Percentiles rank a stretch among this genome's conserved stretches.
These are phyloP conservation scores for Takifugu flavidus DNA, from an alignment of 2,113 vertebrate genomes.

Conservation along the genomic window DNA sequence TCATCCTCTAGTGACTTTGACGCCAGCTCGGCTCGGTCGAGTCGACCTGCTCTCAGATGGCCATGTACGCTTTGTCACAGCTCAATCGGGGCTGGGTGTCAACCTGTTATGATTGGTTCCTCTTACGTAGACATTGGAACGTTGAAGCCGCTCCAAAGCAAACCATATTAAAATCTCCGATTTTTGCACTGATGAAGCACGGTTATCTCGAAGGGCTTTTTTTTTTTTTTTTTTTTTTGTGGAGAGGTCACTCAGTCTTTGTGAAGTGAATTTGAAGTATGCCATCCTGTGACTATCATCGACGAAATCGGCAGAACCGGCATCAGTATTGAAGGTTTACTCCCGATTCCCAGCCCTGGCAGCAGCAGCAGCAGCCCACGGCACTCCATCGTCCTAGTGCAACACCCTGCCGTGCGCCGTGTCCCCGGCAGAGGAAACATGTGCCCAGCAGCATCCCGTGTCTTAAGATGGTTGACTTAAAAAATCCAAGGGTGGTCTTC, in stretches of 20 bases:
- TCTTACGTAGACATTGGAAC: background rate
- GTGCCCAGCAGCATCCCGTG: constrained; percentile 35
- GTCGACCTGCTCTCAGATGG: constrained; percentile 27
- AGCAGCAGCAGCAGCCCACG: constrained; percentile 41
- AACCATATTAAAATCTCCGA: constrained; percentile 3
- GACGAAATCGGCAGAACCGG: constrained; percentile 22
- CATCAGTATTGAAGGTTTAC: constrained; percentile 38
- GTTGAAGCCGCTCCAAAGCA: background rate
- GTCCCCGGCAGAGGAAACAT: constrained; percentile 31
- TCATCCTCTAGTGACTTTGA: constrained; percentile 42
- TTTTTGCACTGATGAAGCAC: constrained; percentile 27
- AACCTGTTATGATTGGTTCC: background rate
- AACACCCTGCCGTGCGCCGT: constrained; percentile 49
- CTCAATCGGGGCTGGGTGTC: constrained; percentile 44
- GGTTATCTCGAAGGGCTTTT: constrained; percentile 36
- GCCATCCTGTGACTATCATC: constrained; percentile 4
- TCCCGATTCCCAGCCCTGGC: constrained; percentile 43
- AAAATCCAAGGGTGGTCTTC: constrained; percentile 33
- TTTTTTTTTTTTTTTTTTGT: background rate
- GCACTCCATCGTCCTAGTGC: constrained; percentile 42
- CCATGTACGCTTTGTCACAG: constrained; percentile 20
- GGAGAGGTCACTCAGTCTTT: background rate
- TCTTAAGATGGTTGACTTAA: constrained; percentile 33
- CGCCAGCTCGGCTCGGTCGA: constrained; percentile 15
- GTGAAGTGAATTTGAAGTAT: background rate